Base-by-base conservation (phyloP, 2,888 invertebrate genomes). In the Lacanobia oleracea region DNA sequence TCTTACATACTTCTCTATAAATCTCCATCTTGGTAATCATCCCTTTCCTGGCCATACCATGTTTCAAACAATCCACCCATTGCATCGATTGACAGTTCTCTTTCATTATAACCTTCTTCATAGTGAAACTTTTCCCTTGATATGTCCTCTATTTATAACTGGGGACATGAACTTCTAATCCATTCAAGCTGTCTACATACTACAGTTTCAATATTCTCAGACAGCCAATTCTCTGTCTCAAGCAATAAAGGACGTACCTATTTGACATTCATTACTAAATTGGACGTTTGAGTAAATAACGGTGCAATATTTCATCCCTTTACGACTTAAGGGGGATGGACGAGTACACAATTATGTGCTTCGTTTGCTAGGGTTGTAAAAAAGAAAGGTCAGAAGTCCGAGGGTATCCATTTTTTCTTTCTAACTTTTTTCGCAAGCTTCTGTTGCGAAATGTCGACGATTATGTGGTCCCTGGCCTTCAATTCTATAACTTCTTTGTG, bases 231-330 rank as follows among this genome's bases (percentile, higher is more conserved):
- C 37, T 27, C 51, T 62, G 59, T 43, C 50, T 33, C 12, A 40
- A 10, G 50, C 71, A 27, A 27, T 75, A 63, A 62, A 60, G 18
- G 51, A 27, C 10, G 43, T 48, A 77, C 50, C 21, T 54, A 66
- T 78, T 73, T 54, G 79, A 65, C 54, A 59, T 79, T 68, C 62
- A 73, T 72, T 62, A 61, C 73, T 54, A 64, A 69, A 79, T 64
- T 67, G 72, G 61, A 75, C 75, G 77, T 69, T 69, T 50, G 51
- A 72, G 65, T 73, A 54, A 80, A 79, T 71, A 62, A 72, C 40
- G 56, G 63, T 51, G 76, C 67, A 43, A 72, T 78, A 79, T 75
- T 79, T 79, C 63, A 78, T 60, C 27, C 43, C 65, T 82, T 72
- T 70, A 79, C 57, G 82, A 79, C 59, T 54, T 48, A 10, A 51